These are phyloP conservation scores for Caenorhabditis sp. DNA, from an alignment of 2,888 invertebrate genomes.

Conservation along the genomic window DNA sequence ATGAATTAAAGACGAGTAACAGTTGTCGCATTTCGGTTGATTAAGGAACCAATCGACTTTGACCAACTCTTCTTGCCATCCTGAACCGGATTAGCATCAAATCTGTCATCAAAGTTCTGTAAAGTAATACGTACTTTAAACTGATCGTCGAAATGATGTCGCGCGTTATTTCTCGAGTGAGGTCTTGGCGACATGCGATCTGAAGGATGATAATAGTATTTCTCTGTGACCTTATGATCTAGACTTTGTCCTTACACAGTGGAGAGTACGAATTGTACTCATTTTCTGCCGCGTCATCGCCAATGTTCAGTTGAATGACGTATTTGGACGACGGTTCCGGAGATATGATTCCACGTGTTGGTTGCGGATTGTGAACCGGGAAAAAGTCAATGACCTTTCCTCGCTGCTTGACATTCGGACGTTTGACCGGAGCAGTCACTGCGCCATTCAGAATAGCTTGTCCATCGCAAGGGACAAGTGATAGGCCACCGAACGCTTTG, in stretches of 20 bases:
- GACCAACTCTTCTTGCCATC: constrained; percentile 57
- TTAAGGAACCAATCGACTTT: constrained; percentile 49
- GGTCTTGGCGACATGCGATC: constrained; percentile 49
- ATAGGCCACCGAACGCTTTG: constrained; percentile 53
- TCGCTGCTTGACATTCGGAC: constrained; percentile 55
- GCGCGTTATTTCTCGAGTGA: constrained; percentile 15
- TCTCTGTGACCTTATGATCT: too few relatives aligned
- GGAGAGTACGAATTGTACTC: constrained; percentile 57
- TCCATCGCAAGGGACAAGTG: constrained; percentile 50
- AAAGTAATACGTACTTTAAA: constrained; percentile 13
- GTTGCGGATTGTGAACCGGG: constrained; percentile 32
- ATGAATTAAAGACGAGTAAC: constrained; percentile 52
- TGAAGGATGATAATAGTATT: constrained; percentile 1
- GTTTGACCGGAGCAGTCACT: constrained; percentile 62
- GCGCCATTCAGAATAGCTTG: constrained; percentile 28
- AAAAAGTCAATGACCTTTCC: constrained; percentile 66
- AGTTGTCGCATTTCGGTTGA: constrained; percentile 49
- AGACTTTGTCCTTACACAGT: constrained; percentile 30
- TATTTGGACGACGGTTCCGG: constrained; percentile 40
- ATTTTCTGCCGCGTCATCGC: constrained; percentile 40
- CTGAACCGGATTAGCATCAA: constrained; percentile 4
- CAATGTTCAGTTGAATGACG: constrained; percentile 55
- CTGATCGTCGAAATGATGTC: constrained; percentile 44
- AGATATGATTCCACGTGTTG: constrained; percentile 1
- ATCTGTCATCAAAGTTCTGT: not conserved